A percentile compares a stretch with the other conserved stretches of the same genome.
phyloP scores from a whole-genome alignment of 2,113 vertebrate genomes.

The Petromus typicus region DNA sequence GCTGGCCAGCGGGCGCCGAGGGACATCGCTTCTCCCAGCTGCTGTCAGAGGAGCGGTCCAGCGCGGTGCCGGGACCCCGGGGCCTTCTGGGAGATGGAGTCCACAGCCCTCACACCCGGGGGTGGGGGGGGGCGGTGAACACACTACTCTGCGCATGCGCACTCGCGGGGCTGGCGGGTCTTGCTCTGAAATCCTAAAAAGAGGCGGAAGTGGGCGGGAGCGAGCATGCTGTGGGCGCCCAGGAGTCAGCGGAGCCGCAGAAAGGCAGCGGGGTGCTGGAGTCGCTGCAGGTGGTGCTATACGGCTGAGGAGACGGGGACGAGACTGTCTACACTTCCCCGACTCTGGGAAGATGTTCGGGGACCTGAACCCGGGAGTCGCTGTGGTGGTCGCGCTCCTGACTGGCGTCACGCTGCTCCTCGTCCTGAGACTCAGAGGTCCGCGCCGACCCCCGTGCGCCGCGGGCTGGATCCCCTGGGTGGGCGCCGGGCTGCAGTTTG shows the following conservation, averaged over 20 bases:
- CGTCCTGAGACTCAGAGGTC: slow-evolving; percentile 71
- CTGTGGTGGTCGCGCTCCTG: neutral
- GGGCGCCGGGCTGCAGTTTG: slow-evolving; percentile 88
- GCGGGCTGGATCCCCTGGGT: slow-evolving; percentile 91
- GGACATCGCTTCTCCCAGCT: slow-evolving; percentile 14
- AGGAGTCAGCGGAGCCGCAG: neutral
- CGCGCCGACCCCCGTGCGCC: slow-evolving; percentile 86
- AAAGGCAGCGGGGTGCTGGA: neutral
- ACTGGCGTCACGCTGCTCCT: neutral
- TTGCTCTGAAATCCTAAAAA: neutral
- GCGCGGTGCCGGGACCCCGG: accelerated
- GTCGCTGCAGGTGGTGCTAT: neutral
- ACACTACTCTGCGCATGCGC: accelerated
- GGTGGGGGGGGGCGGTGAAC: too few species aligned
- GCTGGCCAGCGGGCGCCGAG: neutral
- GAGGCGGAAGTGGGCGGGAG: slow-evolving; percentile 1
- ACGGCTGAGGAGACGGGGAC: neutral
- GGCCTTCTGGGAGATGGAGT: slow-evolving; percentile 87
- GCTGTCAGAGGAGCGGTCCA: neutral
- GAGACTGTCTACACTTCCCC: neutral
- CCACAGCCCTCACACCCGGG: neutral
- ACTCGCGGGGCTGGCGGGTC: accelerated
- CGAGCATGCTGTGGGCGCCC: slow-evolving; percentile 3
- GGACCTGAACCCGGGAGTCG: neutral
- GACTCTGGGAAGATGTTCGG: neutral